Conservation (phyloP, 2,797 vertebrate genomes). For the Agapornis canus region DNA sequence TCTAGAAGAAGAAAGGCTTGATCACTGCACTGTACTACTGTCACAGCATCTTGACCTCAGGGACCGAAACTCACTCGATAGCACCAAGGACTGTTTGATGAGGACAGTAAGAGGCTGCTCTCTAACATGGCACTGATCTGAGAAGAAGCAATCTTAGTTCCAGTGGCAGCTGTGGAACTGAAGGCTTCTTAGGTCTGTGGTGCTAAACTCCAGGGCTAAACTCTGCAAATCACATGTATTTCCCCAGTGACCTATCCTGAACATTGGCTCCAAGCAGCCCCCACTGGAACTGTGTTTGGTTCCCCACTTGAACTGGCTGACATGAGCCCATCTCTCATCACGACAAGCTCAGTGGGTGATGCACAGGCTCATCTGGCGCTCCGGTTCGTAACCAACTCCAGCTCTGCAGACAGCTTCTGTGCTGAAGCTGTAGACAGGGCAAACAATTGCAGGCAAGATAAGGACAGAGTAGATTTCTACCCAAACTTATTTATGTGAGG, state of each 20-base stretch:
- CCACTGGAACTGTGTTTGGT: neutral
- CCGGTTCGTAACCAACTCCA: neutral
- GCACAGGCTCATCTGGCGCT: neutral
- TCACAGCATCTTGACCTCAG: neutral
- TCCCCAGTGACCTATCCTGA: neutral
- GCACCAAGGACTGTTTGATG: neutral
- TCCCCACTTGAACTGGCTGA: neutral
- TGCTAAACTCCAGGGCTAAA: neutral
- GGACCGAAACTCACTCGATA: neutral
- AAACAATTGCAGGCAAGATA: neutral
- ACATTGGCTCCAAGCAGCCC: neutral
- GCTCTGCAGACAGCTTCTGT: neutral
- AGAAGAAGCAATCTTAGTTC: neutral
- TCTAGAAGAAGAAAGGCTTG: neutral
- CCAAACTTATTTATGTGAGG: neutral
- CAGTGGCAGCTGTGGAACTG: neutral
- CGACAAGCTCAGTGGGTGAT: neutral
- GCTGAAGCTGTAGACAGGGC: neutral
- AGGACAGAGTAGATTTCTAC: neutral
- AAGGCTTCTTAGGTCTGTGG: neutral
- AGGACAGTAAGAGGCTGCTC: neutral
- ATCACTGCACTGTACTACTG: rapidly evolving
- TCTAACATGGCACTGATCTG: neutral
- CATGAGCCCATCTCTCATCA: neutral
- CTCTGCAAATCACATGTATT: neutral